Conservation (phyloP, 2,113 vertebrate species). For the Ageneiosus marmoratus region DNA sequence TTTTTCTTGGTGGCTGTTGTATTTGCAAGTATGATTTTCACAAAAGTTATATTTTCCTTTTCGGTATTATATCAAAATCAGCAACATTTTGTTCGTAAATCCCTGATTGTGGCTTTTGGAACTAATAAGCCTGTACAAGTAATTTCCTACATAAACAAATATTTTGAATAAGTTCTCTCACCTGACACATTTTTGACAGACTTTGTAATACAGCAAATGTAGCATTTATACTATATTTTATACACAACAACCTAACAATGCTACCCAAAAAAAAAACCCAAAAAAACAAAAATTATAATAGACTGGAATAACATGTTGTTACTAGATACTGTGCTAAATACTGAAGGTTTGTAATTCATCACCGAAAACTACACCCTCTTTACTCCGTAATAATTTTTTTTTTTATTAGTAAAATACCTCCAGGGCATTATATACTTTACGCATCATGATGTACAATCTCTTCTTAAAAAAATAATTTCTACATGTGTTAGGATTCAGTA, state of each 20-base stretch:
- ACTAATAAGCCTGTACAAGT: conserved; percentile 30
- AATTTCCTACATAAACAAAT: conserved; percentile 9
- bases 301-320: not conserved
- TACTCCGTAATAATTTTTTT: not conserved
- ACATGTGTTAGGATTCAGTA: not conserved
- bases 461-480: not conserved
- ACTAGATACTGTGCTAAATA: conserved; percentile 1
- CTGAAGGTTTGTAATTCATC: not conserved
- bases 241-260: conserved; percentile 11
- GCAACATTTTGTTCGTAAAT: conserved; percentile 10
- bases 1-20: not conserved
- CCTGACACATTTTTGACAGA: conserved; percentile 14
- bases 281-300: not conserved
- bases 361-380: not conserved
- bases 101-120: conserved; percentile 44
- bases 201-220: conserved; percentile 23
- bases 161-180: not conserved
- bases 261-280: conserved; percentile 8
- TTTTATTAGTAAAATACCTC: not conserved
- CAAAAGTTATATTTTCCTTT: not conserved
- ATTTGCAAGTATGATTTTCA: not conserved
- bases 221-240: conserved; percentile 29
- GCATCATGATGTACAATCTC: not conserved
- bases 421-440: not conserved
- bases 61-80: not conserved